A percentile compares a stretch with the other conserved stretches of the same genome.
phyloP scores from a whole-genome alignment of 2,113 vertebrate genomes.

The Thamnophis sirtalis region DNA sequence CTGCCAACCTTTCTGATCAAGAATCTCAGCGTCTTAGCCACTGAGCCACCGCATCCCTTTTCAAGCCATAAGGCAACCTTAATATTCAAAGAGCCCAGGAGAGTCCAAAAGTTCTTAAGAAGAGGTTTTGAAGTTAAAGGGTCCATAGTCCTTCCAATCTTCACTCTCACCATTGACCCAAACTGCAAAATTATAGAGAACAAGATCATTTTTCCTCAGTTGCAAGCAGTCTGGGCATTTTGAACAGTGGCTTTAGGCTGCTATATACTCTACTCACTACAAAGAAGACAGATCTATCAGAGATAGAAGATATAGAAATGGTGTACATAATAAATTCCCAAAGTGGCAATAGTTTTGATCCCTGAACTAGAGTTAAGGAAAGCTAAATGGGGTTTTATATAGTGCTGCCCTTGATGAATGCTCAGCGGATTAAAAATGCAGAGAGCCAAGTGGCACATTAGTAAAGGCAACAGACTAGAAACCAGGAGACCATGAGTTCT shows the following conservation, averaged over 20 bases:
- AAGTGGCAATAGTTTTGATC: neutral
- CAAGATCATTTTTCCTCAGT: neutral
- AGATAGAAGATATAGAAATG: neutral
- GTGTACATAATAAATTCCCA: neutral
- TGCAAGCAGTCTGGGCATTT: neutral
- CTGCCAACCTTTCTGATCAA: too few relatives aligned
- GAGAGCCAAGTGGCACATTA: neutral
- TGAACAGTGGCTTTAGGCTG: neutral
- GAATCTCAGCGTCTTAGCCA: too few relatives aligned
- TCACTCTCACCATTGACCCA: neutral
- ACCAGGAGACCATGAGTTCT: neutral
- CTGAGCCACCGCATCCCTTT: too few relatives aligned
- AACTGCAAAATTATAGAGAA: neutral
- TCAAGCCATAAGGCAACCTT: neutral
- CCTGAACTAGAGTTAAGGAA: neutral
- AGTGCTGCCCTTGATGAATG: neutral
- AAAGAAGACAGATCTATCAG: neutral
- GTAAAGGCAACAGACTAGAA: neutral
- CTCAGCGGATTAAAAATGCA: neutral
- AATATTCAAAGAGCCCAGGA: neutral
- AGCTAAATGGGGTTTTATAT: neutral
- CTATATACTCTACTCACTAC: neutral
- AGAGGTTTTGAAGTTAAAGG: neutral
- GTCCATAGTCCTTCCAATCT: neutral
- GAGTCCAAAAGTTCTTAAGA: neutral